These are phyloP conservation scores for Romanogobio albipinnatus DNA, from an alignment of 2,113 vertebrate species.

Conservation along the genomic window DNA sequence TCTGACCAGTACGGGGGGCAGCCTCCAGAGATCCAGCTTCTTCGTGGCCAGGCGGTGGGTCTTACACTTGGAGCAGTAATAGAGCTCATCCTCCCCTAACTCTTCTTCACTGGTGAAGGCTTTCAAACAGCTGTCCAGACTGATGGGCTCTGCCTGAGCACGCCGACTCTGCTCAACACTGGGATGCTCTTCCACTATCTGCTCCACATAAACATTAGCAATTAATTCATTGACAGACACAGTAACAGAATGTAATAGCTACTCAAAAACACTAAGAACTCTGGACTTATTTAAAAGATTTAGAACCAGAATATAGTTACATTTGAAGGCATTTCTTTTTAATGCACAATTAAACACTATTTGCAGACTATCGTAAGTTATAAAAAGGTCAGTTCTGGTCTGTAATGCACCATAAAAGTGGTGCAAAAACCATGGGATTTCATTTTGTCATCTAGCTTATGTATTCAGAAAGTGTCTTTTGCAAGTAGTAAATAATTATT, in stretches of 20 bases:
- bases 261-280: conserved; percentile 1
- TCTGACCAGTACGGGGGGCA: conserved; percentile 92
- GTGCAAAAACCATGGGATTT: neutral
- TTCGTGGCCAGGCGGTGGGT: conserved; percentile 95
- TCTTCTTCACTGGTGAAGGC: conserved; percentile 98
- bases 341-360: neutral
- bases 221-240: conserved; percentile 5
- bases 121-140: conserved; percentile 92
- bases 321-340: neutral
- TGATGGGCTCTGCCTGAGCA: conserved; percentile 96
- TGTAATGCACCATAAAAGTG: neutral
- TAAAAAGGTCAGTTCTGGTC: neutral
- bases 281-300: neutral
- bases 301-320: neutral
- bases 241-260: neutral
- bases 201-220: conserved; percentile 10
- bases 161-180: conserved; percentile 93
- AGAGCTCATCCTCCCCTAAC: conserved; percentile 96
- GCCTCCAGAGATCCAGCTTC: conserved; percentile 98
- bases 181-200: conserved; percentile 94
- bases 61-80: conserved; percentile 98
- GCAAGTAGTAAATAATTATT: neutral
- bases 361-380: neutral
- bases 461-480: neutral
- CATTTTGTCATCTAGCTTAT: neutral